Evolutionary conservation across 2,888 invertebrate species (phyloP).

Genomic region (Cerceris ruficornis): DNA sequence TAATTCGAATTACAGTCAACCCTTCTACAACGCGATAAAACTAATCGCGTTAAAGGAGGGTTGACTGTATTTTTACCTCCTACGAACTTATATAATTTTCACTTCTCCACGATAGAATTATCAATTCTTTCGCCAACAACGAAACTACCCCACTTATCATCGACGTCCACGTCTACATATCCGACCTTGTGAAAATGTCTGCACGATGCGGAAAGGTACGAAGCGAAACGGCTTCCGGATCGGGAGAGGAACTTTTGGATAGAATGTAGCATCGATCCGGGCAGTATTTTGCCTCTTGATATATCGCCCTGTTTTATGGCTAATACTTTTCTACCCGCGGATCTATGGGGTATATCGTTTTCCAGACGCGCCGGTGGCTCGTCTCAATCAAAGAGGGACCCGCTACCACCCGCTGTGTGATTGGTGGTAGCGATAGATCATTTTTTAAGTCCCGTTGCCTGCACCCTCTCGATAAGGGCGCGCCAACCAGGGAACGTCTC

Average conservation of each 20-base stretch:
- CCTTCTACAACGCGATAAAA: too few species aligned
- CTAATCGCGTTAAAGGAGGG: too few species aligned
- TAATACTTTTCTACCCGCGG: conserved; percentile 61
- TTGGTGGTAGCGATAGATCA: conserved; percentile 78
- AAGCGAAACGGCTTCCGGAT: too few species aligned
- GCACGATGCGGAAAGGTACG: too few species aligned
- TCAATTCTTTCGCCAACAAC: too few species aligned
- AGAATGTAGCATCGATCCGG: conserved; percentile 44
- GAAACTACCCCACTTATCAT: too few species aligned
- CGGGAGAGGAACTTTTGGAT: neutral
- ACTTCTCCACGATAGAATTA: too few species aligned
- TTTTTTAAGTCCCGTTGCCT: conserved; percentile 76
- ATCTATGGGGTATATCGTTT: conserved; percentile 61
- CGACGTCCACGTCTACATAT: too few species aligned
- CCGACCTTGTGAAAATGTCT: too few species aligned
- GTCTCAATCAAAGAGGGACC: conserved; percentile 74
- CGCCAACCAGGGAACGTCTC: conserved; percentile 24
- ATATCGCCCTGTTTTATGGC: conserved; percentile 61
- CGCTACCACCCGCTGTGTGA: conserved; percentile 74
- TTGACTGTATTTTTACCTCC: too few species aligned
- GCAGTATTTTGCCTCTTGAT: conserved; percentile 53
- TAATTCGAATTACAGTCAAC: too few species aligned
- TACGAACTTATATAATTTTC: too few species aligned
- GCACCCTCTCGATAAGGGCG: conserved; percentile 74
- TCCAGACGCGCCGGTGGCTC: conserved; percentile 63